Base-by-base conservation (phyloP, 2,113 vertebrate genomes). In the Neomonachus schauinslandi region DNA sequence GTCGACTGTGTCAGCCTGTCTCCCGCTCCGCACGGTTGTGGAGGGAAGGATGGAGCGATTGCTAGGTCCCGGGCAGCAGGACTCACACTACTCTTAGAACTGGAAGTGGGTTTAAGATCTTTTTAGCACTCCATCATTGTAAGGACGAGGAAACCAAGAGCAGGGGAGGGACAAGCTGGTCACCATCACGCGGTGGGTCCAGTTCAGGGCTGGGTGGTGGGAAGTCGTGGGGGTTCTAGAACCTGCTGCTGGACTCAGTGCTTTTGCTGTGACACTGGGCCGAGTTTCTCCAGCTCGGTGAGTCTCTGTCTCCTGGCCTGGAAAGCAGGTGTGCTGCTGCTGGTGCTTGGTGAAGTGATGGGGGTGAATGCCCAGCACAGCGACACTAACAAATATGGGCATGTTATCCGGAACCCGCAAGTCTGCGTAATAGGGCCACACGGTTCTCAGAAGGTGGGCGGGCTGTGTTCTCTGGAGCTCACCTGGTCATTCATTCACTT, bases 401-500 rank as follows among this genome's bases (percentile, higher is more conserved):
- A 0, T 19, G 65, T n/a, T 24, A 7, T 69, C 4, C 42, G 59
- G 59, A 69, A 21, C 49, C 57, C 76, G 6, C 16, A n/a, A 14
- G 65, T 28, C 65, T 36, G 0, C 3, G 49, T 28, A 1, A 2
- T 18, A 39, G 1, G 42, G 57, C 49, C 7, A 18, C 0, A 0
- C 5, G n/a, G 69, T 14, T 61, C 89, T 42, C 24, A 31, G 51
- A 51, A 15, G 22, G 12, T 8, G 0, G 22, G 6, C 36, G 10
- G 33, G 79, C 26, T 0, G 19, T 28, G 28, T 39, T 55, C 13
- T 26, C 65, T 26, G 36, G 65, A 39, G 51, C 51, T 89, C 59
- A 0, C 13, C 15, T 28, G 24, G 6, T 76, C 7, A 8, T 76
- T 15, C 24, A 24, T 24, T 74, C 65, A 33, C 15, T 46, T 46